Evolutionary conservation across 2,113 vertebrate genomes (phyloP), one percentile per base, ranked within the genome.

Genomic region (Alligator mississippiensis): DNA sequence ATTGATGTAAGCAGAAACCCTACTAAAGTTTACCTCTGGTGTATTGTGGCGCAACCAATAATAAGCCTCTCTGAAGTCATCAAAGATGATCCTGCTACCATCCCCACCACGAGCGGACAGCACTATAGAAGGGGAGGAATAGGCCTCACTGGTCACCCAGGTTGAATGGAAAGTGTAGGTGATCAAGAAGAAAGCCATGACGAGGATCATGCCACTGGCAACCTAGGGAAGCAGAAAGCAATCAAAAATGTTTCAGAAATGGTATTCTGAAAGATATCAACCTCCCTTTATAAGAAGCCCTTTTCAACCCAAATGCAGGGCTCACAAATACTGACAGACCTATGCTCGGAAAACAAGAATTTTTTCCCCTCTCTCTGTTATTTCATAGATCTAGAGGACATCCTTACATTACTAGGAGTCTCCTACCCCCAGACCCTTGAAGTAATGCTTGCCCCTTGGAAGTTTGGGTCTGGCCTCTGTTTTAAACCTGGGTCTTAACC

Each of bases 41-140:
- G 99, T 99, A 98, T 99, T 99, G 98, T 99, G 99, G 38, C 99
- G 98, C 84, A 99, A 98, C 99, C 99, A 99, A 82, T 99, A 99
- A 89, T 99, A 99, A 0, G 99, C 99, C 98, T 99, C 99, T 96
- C 99, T 97, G 97, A 99, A 99, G 97, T 99, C 99, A 72, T 99
- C 99, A 0, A 99, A 99, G 94, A 99, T 99, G 93, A 99, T 99
- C 92, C 99, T 98, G 94, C 99, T 99, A 94, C 99, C 99, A 0
- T 99, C 99, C 0, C 99, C 99, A 0, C 99, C 99, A 0, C 99
- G 99, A 19, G 99, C 99, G 0, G 99, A 99, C 61, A 99, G 95
- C 4, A 99, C 99, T 0, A 99, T 99, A n/a, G 99, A 99, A 2
- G 99, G 99, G 8, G 99, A 99, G 28, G 99, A 99, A 94, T 99